Evolutionary conservation across 2,797 vertebrate genomes (phyloP).

Genomic region (Pteronotus mesoamericanus): DNA sequence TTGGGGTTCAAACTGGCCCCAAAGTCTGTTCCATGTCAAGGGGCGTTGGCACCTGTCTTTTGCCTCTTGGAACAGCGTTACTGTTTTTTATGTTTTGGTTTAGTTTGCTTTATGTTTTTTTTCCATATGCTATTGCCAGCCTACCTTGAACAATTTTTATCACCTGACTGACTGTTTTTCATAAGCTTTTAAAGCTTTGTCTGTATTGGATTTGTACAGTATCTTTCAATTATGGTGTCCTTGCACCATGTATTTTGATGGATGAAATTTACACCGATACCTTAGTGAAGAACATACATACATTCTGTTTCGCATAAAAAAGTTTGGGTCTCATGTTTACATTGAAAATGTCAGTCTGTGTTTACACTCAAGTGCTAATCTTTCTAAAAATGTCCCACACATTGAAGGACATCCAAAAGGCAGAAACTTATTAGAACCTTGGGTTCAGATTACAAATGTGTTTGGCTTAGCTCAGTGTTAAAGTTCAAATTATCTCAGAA

Average conservation of each 20-base stretch:
- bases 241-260: background rate
- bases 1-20: background rate
- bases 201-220: background rate
- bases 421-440: constrained; percentile 58
- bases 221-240: background rate
- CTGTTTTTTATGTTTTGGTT: background rate
- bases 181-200: background rate
- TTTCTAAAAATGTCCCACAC: constrained; percentile 63
- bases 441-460: constrained; percentile 56
- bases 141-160: constrained; percentile 39
- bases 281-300: background rate
- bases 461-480: constrained; percentile 55
- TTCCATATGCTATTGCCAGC: background rate
- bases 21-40: background rate
- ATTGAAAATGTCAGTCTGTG: constrained; percentile 50
- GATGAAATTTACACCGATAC: background rate
- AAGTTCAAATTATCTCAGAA: constrained; percentile 67
- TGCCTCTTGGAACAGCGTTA: background rate
- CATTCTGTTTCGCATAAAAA: background rate
- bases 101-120: background rate
- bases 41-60: background rate
- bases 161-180: background rate
- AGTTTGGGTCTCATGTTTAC: background rate
- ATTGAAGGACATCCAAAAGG: constrained; percentile 67
- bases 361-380: constrained; percentile 62